These are phyloP conservation scores for Ichneumon xanthorius DNA, from an alignment of 2,888 invertebrate genomes.

Conservation along the genomic window DNA sequence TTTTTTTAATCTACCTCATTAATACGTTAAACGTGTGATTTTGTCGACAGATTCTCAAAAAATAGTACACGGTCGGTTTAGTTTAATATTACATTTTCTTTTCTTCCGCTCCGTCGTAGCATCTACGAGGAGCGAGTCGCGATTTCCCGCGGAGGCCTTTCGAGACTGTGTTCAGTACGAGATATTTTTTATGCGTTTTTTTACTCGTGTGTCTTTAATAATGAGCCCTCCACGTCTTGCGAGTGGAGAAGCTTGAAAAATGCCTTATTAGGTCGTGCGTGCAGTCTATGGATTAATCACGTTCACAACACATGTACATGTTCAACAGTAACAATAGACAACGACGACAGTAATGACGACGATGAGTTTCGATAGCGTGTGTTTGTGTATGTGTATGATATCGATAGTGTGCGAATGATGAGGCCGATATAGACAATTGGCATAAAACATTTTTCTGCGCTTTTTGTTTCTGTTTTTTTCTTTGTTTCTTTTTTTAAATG, in stretches of 20 bases:
- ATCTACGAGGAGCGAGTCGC: conserved; percentile 1
- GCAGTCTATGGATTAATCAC: conserved; percentile 62
- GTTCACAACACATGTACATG: conserved; percentile 56
- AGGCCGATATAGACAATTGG: conserved; percentile 62
- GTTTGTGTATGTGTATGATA: conserved; percentile 41
- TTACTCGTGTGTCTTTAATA: conserved; percentile 8
- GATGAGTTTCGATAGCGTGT: conserved; percentile 68
- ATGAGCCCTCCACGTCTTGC: not conserved
- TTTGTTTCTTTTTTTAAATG: not conserved
- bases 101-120: not conserved
- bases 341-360: conserved; percentile 79
- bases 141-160: conserved; percentile 20
- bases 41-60: conserved; percentile 39
- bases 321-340: conserved; percentile 67
- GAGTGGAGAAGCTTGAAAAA: conserved; percentile 38
- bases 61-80: conserved; percentile 28
- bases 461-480: conserved; percentile 33
- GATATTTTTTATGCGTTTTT: conserved; percentile 8
- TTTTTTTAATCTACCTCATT: conserved; percentile 26
- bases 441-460: conserved; percentile 51
- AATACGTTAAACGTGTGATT: conserved; percentile 41
- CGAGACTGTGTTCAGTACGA: conserved; percentile 22
- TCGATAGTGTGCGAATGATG: conserved; percentile 66
- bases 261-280: conserved; percentile 48
- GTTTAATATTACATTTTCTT: conserved; percentile 32